These are phyloP conservation scores for Chouioia cunea DNA, from an alignment of 2,888 invertebrate genomes.

Conservation along the genomic window DNA sequence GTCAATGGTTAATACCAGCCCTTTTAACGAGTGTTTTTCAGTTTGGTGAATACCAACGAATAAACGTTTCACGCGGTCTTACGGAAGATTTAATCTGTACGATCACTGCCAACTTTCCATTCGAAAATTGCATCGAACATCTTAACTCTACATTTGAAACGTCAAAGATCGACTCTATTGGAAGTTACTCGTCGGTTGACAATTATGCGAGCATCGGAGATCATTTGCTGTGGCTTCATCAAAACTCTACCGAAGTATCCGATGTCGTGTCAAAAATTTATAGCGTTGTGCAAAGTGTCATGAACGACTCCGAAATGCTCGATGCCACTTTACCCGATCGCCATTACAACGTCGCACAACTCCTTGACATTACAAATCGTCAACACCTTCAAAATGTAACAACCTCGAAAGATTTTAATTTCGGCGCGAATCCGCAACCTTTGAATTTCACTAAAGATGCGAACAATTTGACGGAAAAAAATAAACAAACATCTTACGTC, in stretches of 20 bases:
- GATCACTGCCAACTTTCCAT: conserved; percentile 55
- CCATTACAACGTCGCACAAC: conserved; percentile 1
- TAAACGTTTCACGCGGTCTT: conserved; percentile 32
- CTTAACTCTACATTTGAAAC: conserved; percentile 26
- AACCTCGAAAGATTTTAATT: not conserved
- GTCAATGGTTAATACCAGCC: conserved; percentile 63
- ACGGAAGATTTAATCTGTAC: conserved; percentile 52
- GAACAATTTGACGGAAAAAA: not conserved
- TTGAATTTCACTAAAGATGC: not conserved
- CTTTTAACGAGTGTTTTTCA: conserved; percentile 53
- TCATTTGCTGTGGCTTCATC: conserved; percentile 13
- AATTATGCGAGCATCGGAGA: conserved; percentile 50
- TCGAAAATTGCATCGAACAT: conserved; percentile 52
- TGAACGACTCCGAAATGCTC: conserved; percentile 30
- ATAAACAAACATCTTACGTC: too few species aligned
- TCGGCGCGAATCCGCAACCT: not conserved
- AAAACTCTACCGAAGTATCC: conserved; percentile 50
- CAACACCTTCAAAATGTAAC: not conserved
- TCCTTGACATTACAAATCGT: conserved; percentile 1
- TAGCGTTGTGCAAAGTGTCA: conserved; percentile 51
- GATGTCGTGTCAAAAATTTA: conserved; percentile 56
- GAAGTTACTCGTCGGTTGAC: conserved; percentile 15
- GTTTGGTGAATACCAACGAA: conserved; percentile 49
- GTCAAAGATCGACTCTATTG: conserved; percentile 15
- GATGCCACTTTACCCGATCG: too few species aligned